Base-by-base conservation (phyloP, 1,140 invertebrate species). In the Drosophila elegans region DNA sequence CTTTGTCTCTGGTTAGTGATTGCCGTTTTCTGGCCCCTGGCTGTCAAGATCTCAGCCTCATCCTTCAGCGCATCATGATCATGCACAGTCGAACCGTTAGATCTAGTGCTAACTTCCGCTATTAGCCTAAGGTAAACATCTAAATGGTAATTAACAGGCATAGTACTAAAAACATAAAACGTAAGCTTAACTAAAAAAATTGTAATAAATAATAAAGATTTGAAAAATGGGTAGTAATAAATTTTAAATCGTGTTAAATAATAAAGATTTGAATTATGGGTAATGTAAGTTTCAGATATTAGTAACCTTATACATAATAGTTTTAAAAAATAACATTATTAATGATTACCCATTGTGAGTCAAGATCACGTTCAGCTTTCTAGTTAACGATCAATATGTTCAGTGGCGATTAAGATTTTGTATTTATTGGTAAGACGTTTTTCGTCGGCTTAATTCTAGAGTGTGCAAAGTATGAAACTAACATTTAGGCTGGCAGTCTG, bases 401-500 rank as follows among this genome's bases (percentile, higher is more conserved):
- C 27, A 45, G 10, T 57, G 41, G 32, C 27, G 32, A 21, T 68
- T 48, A 48, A 5, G 12, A 32, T 46, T 16, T 54, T 12, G 9
- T 41, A 56, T 69, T 72, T 56, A 69, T 71, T 72, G 44, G 51
- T 59, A 46, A 60, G 63, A 44, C 32, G 29, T 21, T 60, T 52
- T 52, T 21, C 27, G 36, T 54, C 69, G 11, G 41, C 69, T 77
- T 77, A 77, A 44, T 27, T 61, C 38, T 59, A 77, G 41, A 53
- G 44, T 69, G 66, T 79, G 74, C 53, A 63, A 73, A 79, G 59
- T 67, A 49, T 56, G 41, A 62, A 78, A 52, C 68, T 81, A 81
- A 69, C 36, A 78, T 68, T 41, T 74, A 86, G 44, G 61, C 64
- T 66, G 78, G 74, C 83, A 88, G 82, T 85, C 82, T 86, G 68